Percentiles rank a stretch among this genome's conserved stretches.
Conservation (phyloP, 2,888 invertebrate genomes). For the Sacculina carcini region DNA sequence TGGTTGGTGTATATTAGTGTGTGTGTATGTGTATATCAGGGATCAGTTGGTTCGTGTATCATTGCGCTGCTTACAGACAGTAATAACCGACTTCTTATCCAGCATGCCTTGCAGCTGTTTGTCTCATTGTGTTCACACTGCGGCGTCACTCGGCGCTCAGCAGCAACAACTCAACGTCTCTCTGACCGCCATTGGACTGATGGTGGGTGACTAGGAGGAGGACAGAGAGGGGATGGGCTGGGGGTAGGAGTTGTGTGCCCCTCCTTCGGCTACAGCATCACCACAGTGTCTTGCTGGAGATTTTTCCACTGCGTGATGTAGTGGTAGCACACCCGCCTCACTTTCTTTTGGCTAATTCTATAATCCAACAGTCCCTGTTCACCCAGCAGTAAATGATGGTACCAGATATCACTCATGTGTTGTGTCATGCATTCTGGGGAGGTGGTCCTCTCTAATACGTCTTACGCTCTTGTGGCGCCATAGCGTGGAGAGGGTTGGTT, state of each 20-base stretch:
- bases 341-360: too few species aligned
- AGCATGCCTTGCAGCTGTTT: constrained; percentile 77
- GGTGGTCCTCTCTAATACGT: too few species aligned
- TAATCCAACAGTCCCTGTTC: too few species aligned
- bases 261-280: neutral
- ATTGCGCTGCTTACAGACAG: constrained; percentile 82
- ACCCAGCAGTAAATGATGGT: too few species aligned
- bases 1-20: neutral
- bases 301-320: constrained; percentile 10
- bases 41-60: constrained; percentile 76
- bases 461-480: too few species aligned
- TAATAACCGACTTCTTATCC: constrained; percentile 77
- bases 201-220: constrained; percentile 31
- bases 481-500: too few species aligned
- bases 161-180: constrained; percentile 90
- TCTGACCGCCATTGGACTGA: constrained; percentile 77
- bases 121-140: constrained; percentile 66
- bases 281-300: neutral
- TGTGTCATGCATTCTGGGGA: too few species aligned
- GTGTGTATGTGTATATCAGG: constrained; percentile 21
- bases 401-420: too few species aligned
- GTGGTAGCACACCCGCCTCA: too few species aligned
- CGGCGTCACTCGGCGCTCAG: constrained; percentile 85
- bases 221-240: neutral
- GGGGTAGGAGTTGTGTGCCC: neutral